Conservation (phyloP, 2,797 vertebrate species). For the Pseudochirops cupreus region DNA sequence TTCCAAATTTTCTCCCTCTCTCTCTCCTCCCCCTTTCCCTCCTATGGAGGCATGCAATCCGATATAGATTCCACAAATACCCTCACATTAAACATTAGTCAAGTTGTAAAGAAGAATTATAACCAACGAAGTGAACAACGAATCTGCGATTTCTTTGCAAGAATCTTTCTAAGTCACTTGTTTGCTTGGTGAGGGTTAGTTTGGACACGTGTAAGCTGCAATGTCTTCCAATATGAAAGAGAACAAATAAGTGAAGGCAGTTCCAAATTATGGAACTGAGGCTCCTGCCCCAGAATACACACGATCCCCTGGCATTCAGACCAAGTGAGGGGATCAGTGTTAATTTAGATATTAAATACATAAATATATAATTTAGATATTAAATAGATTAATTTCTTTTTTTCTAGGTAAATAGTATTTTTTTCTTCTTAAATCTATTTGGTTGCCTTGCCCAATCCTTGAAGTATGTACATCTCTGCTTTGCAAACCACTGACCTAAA, state of each 20-base stretch:
- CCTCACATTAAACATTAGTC: no score
- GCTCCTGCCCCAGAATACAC: neutral
- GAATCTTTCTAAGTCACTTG: no score
- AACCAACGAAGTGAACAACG: no score
- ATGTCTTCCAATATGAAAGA: neutral
- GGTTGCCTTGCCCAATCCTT: neutral
- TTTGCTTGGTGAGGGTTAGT: no score
- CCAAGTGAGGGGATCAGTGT: neutral
- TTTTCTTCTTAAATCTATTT: neutral
- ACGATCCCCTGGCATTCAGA: neutral
- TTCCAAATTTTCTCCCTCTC: no score
- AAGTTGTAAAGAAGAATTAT: no score
- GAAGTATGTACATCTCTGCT: neutral
- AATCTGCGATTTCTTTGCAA: neutral
- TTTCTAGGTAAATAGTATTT: neutral
- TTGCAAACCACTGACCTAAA: neutral
- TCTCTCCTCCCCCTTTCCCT: no score
- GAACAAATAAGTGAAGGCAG: neutral
- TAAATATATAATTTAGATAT: neutral
- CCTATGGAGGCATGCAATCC: no score
- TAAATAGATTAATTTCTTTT: neutral
- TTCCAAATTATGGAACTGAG: neutral
- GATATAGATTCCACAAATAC: no score
- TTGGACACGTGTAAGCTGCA: neutral
- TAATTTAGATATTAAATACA: neutral